phyloP scores from a whole-genome alignment of 92 coral and sea anemone species.

The Parazoanthus atlanticus region DNA sequence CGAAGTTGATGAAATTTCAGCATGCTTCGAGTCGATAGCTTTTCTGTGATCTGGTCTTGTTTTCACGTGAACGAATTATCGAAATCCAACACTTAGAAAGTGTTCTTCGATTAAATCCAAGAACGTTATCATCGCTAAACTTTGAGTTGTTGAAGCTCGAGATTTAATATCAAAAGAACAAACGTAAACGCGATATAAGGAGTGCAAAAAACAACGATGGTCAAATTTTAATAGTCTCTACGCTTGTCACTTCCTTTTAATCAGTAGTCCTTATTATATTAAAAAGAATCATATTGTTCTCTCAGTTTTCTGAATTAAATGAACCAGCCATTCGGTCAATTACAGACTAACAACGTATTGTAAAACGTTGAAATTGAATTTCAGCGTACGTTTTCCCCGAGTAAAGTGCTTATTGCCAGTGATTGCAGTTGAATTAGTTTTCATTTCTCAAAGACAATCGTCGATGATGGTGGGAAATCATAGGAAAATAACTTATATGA shows the following conservation, averaged over 20 bases:
- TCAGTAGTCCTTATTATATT: not conserved
- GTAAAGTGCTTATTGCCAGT: not conserved
- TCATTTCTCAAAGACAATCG: not conserved
- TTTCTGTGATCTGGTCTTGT: not conserved
- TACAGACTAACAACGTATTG: not conserved
- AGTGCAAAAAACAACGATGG: not conserved
- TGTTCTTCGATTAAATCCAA: no score
- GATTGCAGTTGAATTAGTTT: not conserved
- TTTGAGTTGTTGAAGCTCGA: not conserved
- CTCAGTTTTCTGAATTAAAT: no score
- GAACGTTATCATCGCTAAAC: not conserved
- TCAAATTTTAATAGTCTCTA: not conserved
- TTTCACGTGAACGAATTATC: not conserved
- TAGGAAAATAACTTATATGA: not conserved
- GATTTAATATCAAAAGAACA: not conserved
- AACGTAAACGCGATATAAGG: not conserved
- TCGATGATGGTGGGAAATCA: not conserved
- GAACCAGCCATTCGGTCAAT: no score
- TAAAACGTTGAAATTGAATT: no score
- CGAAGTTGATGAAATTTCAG: not conserved
- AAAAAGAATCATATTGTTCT: not conserved
- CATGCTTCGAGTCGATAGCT: not conserved
- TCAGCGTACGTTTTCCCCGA: not conserved
- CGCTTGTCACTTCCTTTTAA: not conserved
- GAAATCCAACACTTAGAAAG: not conserved